Conservation (phyloP, 2,113 vertebrate genomes). For the Ardeotis arabs region DNA sequence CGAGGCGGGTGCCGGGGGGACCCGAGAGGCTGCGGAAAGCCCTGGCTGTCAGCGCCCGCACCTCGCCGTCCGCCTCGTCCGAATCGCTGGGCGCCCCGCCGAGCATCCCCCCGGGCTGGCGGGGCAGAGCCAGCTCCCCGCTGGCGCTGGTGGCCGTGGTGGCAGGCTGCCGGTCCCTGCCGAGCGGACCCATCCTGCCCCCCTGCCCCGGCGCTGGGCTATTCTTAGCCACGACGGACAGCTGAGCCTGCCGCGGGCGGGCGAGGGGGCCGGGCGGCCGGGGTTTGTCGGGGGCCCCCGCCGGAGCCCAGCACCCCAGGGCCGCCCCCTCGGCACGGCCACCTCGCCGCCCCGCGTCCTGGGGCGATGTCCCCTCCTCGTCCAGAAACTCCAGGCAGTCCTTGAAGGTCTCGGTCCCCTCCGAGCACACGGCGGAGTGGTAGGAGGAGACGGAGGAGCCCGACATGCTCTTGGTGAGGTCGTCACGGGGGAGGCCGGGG, state of each 20-base stretch:
- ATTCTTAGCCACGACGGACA: constrained; percentile 88
- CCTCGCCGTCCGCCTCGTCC: constrained; percentile 85
- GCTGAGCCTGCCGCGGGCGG: constrained; percentile 83
- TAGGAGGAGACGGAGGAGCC: constrained; percentile 86
- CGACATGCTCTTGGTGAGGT: constrained; percentile 66
- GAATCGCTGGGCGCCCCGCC: constrained; percentile 73
- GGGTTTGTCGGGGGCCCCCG: background rate
- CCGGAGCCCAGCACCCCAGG: background rate
- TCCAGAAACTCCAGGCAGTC: constrained; percentile 82
- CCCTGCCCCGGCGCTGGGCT: constrained; percentile 77
- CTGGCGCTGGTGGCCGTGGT: background rate
- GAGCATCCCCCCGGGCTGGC: constrained; percentile 5
- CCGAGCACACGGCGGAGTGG: constrained; percentile 84
- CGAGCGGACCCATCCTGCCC: constrained; percentile 76
- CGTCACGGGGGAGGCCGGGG: constrained; percentile 25
- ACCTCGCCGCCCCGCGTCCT: background rate
- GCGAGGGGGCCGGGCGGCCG: background rate
- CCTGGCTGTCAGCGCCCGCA: constrained; percentile 81
- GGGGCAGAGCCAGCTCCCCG: background rate
- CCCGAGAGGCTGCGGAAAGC: constrained; percentile 82
- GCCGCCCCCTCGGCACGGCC: background rate
- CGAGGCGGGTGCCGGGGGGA: constrained; percentile 74
- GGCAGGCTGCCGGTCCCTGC: constrained; percentile 73
- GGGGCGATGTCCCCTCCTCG: constrained; percentile 35
- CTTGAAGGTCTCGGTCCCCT: constrained; percentile 67